A percentile compares a stretch with the other conserved stretches of the same genome.
Conservation (phyloP, 2,888 invertebrate genomes). For the Metacarcinus magister region DNA sequence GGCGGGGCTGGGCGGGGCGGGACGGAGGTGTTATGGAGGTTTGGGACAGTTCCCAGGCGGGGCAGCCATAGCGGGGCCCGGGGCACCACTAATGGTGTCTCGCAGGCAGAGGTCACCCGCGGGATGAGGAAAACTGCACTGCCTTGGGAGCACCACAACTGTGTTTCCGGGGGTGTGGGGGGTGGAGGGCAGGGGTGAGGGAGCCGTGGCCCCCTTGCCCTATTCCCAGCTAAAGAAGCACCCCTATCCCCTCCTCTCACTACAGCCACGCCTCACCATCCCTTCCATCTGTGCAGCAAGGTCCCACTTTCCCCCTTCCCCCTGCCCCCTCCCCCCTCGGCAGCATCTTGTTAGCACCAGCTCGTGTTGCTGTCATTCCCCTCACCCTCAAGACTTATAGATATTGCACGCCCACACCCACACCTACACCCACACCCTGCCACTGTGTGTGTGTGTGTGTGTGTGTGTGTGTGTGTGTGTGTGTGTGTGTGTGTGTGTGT, state of each 20-base stretch:
- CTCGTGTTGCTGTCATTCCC: not conserved
- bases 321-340: not conserved
- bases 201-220: not conserved
- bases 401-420: not conserved
- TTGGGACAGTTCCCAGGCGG: conserved; percentile 34
- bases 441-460: conserved; percentile 26
- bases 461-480: not conserved
- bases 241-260: not conserved
- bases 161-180: not conserved
- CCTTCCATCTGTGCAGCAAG: not conserved
- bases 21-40: conserved; percentile 23
- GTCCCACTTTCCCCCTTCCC: not conserved
- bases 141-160: not conserved
- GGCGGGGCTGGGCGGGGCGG: not conserved
- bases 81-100: not conserved
- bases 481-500: conserved; percentile 17
- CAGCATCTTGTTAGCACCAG: not conserved
- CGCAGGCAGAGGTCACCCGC: conserved; percentile 19
- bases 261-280: not conserved
- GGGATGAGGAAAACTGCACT: conserved; percentile 18
- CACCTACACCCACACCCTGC: not conserved
- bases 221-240: not conserved
- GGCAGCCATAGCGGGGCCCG: not conserved
- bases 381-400: not conserved
- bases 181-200: not conserved